Percentiles rank a stretch among this genome's conserved stretches.
These are phyloP conservation scores for Bos javanicus DNA, from an alignment of 2,113 vertebrate species.

Conservation along the genomic window DNA sequence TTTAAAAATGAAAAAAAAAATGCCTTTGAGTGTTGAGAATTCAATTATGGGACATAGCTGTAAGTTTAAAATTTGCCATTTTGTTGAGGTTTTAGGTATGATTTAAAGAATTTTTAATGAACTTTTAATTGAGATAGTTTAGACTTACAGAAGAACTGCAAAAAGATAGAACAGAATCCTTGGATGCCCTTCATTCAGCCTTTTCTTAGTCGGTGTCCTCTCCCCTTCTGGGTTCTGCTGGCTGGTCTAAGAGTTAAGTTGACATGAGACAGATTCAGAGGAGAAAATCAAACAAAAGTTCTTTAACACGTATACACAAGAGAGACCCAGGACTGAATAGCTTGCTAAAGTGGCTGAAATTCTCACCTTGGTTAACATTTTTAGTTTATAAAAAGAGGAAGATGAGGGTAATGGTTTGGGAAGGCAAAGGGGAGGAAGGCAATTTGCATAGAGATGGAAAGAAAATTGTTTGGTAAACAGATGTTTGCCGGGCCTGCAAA, in stretches of 20 bases:
- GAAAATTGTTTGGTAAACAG: background rate
- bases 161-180: background rate
- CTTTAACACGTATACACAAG: background rate
- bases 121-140: background rate
- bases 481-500: background rate
- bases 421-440: background rate
- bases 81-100: background rate
- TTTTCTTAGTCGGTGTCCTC: background rate
- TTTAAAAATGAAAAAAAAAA: background rate
- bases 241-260: background rate
- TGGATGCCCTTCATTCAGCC: background rate
- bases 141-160: background rate
- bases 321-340: background rate
- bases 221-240: background rate
- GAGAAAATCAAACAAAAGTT: background rate
- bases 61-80: background rate
- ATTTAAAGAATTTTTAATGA: background rate
- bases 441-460: background rate
- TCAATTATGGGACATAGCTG: background rate
- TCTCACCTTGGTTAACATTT: background rate
- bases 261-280: background rate
- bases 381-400: background rate
- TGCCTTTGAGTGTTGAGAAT: background rate
- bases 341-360: background rate
- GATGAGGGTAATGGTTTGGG: background rate